Percentiles rank a stretch among this genome's conserved stretches.
Conservation (phyloP, 1,140 invertebrate species). For the Cheumatopsyche charites region DNA sequence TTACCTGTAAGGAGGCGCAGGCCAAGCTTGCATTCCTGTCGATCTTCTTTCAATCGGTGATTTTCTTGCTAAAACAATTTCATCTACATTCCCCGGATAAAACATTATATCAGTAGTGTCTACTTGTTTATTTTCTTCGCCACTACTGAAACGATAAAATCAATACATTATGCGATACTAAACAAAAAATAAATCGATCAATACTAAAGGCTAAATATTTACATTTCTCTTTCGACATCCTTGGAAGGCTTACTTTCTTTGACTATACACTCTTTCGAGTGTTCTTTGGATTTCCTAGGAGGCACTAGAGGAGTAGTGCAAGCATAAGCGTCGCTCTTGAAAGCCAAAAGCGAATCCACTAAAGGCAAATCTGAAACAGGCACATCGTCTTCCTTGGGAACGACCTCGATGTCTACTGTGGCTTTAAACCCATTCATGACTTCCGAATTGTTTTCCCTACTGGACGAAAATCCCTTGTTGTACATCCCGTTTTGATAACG, state of each 20-base stretch:
- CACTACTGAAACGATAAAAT: background rate
- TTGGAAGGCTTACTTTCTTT: background rate
- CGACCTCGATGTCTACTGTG: background rate
- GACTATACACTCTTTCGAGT: constrained; percentile 23
- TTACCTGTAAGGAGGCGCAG: constrained; percentile 40
- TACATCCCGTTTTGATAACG: constrained; percentile 30
- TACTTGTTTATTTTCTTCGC: background rate
- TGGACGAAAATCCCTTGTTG: constrained; percentile 42
- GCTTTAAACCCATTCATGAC: constrained; percentile 11
- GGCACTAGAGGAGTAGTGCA: constrained; percentile 16
- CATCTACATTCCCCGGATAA: background rate
- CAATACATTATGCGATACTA: background rate
- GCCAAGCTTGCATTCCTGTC: constrained; percentile 39
- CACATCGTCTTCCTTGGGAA: background rate
- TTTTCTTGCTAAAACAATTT: constrained; percentile 14
- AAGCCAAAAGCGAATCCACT: constrained; percentile 26
- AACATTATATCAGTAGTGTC: background rate
- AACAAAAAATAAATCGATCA: background rate
- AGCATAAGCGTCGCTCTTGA: background rate
- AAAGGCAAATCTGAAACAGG: constrained; percentile 17
- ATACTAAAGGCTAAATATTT: too few species aligned
- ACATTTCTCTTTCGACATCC: background rate
- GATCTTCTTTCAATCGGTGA: constrained; percentile 40
- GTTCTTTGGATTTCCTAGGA: constrained; percentile 31
- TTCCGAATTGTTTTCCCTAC: constrained; percentile 27